Evolutionary conservation across 2,888 invertebrate genomes (phyloP).

Genomic region (Eustalomyia histrio): DNA sequence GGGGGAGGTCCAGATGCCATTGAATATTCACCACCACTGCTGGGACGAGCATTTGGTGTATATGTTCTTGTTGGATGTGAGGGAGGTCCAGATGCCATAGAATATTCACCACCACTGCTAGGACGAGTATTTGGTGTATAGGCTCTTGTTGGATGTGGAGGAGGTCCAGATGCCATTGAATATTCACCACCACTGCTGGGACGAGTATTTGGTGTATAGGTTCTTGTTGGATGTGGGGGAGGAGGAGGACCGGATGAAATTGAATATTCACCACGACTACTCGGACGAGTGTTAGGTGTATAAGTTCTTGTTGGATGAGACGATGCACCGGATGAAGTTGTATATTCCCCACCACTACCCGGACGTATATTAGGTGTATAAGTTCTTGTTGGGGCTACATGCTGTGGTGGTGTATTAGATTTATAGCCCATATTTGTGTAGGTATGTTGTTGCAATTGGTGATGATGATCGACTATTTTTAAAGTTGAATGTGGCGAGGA

Average conservation of each 20-base stretch:
- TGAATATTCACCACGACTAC: no score
- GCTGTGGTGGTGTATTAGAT: slow-evolving; percentile 43
- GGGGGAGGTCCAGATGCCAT: not conserved
- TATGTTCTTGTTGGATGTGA: not conserved
- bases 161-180: slow-evolving; percentile 1
- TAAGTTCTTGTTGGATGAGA: no score
- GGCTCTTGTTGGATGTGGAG: not conserved
- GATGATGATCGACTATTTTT: slow-evolving; percentile 69
- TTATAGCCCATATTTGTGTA: slow-evolving; percentile 37
- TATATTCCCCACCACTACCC: no score
- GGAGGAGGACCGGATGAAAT: no score
- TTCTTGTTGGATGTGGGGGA: no score
- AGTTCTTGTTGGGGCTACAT: slow-evolving; percentile 51
- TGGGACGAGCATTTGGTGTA: slow-evolving; percentile 34
- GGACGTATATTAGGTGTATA: not conserved
- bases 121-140: slow-evolving; percentile 29
- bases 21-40: slow-evolving; percentile 31
- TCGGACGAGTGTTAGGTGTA: no score
- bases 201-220: slow-evolving; percentile 23
- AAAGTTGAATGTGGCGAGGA: slow-evolving; percentile 65
- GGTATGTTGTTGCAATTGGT: slow-evolving; percentile 66
- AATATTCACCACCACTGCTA: slow-evolving; percentile 33
- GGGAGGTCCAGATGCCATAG: slow-evolving; percentile 2
- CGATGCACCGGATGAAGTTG: no score
- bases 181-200: slow-evolving; percentile 31